phyloP scores from a whole-genome alignment of 2,113 vertebrate species.

The Bettongia penicillata region DNA sequence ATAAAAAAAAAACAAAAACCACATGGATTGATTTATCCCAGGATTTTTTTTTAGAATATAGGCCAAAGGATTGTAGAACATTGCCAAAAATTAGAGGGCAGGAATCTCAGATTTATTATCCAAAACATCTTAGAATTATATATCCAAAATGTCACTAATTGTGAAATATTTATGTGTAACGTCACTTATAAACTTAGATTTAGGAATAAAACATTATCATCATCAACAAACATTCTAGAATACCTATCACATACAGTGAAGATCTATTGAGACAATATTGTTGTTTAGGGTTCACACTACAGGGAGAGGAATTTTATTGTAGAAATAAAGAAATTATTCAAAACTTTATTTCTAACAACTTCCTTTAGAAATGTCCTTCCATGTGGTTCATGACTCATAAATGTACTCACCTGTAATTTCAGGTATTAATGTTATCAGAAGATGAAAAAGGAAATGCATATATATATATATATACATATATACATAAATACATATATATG shows the following conservation, averaged over 20 bases:
- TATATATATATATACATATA: too few species aligned
- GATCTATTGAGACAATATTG: background rate
- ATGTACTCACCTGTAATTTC: background rate
- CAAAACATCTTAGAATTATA: conserved; percentile 44
- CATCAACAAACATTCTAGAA: background rate
- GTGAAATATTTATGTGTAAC: conserved; percentile 26
- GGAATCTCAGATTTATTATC: background rate
- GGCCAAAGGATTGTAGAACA: background rate
- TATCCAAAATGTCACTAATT: conserved; percentile 9
- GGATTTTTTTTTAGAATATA: conserved; percentile 27
- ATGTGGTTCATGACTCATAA: background rate
- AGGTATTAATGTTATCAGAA: background rate
- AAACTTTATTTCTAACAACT: background rate
- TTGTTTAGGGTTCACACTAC: background rate
- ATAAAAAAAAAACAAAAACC: too few species aligned
- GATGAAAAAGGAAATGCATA: background rate
- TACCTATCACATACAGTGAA: background rate
- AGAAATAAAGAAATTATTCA: background rate
- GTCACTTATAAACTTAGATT: conserved; percentile 31
- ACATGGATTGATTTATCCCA: conserved; percentile 53
- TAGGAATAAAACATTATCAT: conserved; percentile 37
- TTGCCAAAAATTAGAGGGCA: conserved; percentile 34
- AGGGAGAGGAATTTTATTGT: background rate
- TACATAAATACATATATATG: too few species aligned
- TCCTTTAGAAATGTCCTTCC: background rate